Percentiles rank a stretch among this genome's conserved stretches.
phyloP scores from a whole-genome alignment of 2,113 vertebrate species.

The Oryzias curvinotus region DNA sequence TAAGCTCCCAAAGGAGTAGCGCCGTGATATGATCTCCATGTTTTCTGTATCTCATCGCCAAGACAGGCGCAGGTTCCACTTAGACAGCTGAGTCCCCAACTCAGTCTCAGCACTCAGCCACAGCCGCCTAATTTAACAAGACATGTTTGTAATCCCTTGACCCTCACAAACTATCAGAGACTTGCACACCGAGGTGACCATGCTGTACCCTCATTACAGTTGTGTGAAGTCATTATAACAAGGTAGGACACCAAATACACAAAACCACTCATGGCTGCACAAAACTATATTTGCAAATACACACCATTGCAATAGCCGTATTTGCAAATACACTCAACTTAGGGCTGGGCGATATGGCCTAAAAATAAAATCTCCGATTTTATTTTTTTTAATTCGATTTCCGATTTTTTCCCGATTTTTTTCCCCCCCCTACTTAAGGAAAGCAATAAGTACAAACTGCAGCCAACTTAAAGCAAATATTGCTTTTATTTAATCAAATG shows the following conservation, averaged over 20 bases:
- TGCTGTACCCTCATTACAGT: conserved; percentile 48
- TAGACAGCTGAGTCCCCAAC: conserved; percentile 66
- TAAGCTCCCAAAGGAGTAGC: conserved; percentile 40
- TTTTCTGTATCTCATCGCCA: conserved; percentile 54
- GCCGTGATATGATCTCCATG: conserved; percentile 42
- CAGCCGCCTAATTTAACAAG: conserved; percentile 70
- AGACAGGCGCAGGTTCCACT: conserved; percentile 49
- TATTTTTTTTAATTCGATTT: too few relatives aligned
- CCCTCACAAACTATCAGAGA: conserved; percentile 51
- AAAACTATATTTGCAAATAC: conserved; percentile 26
- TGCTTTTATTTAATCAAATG: too few relatives aligned
- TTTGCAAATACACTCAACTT: too few relatives aligned
- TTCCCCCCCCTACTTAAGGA: too few relatives aligned
- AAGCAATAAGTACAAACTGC: too few relatives aligned
- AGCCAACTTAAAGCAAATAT: too few relatives aligned
- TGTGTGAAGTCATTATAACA: conserved; percentile 43
- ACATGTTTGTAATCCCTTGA: conserved; percentile 68
- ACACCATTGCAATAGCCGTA: background rate
- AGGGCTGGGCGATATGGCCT: too few relatives aligned
- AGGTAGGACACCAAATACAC: conserved; percentile 36
- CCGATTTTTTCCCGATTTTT: too few relatives aligned
- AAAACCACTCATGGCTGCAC: conserved; percentile 17
- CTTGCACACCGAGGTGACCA: conserved; percentile 52
- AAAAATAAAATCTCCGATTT: too few relatives aligned
- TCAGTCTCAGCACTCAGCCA: conserved; percentile 66